Conservation (phyloP, 2,888 invertebrate genomes). For the Luffia ferchaultella region DNA sequence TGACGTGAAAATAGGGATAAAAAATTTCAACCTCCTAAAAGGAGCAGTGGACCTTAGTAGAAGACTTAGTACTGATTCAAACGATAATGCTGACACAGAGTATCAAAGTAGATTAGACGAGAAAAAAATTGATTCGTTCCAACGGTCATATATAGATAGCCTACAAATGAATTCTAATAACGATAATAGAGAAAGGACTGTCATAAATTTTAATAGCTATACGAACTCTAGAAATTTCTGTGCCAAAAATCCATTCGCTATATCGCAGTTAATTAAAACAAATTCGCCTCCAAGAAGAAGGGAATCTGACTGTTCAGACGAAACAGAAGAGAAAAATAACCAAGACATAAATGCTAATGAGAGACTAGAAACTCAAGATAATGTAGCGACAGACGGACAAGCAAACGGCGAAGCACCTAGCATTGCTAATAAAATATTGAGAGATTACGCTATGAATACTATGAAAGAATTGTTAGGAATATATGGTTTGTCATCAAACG, state of each 20-base stretch:
- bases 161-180: slow-evolving; percentile 42
- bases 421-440: slow-evolving; percentile 69
- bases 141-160: slow-evolving; percentile 59
- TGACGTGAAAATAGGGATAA: slow-evolving; percentile 54
- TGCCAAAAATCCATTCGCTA: slow-evolving; percentile 66
- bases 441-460: slow-evolving; percentile 81
- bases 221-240: slow-evolving; percentile 56
- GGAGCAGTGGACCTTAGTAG: slow-evolving; percentile 55
- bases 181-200: slow-evolving; percentile 41
- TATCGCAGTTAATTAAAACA: slow-evolving; percentile 62
- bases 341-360: slow-evolving; percentile 58
- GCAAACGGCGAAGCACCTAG: slow-evolving; percentile 51
- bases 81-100: slow-evolving; percentile 58
- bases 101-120: slow-evolving; percentile 56
- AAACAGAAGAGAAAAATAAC: slow-evolving; percentile 37
- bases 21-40: slow-evolving; percentile 57
- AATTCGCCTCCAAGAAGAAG: slow-evolving; percentile 62
- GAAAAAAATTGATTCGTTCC: slow-evolving; percentile 52
- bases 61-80: slow-evolving; percentile 58
- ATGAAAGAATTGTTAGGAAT: slow-evolving; percentile 81
- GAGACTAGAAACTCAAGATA: slow-evolving; percentile 35
- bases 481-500: slow-evolving; percentile 75
- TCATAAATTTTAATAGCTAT: slow-evolving; percentile 56
- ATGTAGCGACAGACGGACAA: slow-evolving; percentile 37
- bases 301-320: slow-evolving; percentile 51